phyloP scores from a whole-genome alignment of 1,140 invertebrate species.

The Chionoecetes opilio region DNA sequence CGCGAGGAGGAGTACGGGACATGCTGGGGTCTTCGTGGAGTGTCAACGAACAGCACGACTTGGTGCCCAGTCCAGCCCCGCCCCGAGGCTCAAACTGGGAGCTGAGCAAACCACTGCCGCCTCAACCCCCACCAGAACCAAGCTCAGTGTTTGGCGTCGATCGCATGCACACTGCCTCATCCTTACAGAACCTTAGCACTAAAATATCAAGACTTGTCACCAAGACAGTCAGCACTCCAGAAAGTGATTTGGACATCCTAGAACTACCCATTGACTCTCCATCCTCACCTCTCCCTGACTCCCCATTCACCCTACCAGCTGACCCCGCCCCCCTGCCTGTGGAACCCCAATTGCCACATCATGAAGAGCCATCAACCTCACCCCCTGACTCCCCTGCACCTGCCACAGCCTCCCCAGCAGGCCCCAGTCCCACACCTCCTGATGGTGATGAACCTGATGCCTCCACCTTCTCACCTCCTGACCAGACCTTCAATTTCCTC shows the following conservation, averaged over 20 bases:
- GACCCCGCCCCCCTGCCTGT: background rate
- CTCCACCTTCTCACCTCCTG: background rate
- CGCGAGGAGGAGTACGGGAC: conserved; percentile 69
- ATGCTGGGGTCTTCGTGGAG: conserved; percentile 65
- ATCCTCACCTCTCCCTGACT: background rate
- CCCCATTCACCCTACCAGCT: background rate
- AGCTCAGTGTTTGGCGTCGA: conserved; percentile 42
- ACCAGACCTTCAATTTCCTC: background rate
- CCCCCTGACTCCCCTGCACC: background rate
- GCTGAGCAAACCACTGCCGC: conserved; percentile 47
- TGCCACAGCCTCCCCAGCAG: background rate
- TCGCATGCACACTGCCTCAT: background rate
- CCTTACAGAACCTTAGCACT: background rate
- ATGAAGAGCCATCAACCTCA: background rate
- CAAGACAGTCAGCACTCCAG: background rate
- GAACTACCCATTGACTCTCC: background rate
- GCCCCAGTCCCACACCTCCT: background rate
- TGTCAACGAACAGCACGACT: conserved; percentile 57
- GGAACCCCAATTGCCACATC: background rate
- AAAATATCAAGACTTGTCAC: background rate
- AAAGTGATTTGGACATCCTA: background rate
- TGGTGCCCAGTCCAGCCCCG: conserved; percentile 37
- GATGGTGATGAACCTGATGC: background rate
- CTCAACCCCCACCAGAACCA: background rate
- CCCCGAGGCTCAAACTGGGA: conserved; percentile 75